Percentiles rank a stretch among this genome's conserved stretches.
phyloP scores from a whole-genome alignment of 2,888 invertebrate species.

The Quadriops clusia region DNA sequence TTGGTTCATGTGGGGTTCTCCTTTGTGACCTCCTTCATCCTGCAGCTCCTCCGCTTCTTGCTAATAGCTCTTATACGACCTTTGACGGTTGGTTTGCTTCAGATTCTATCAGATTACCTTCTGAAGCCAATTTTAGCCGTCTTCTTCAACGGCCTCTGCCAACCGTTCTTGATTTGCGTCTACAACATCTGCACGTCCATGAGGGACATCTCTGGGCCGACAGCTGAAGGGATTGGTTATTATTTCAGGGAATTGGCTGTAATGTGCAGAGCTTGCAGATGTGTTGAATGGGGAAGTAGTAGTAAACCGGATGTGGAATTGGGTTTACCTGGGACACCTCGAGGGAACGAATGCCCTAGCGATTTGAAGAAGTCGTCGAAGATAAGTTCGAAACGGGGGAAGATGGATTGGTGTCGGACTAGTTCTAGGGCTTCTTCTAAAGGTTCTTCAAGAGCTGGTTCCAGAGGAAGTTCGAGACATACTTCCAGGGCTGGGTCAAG shows the following conservation, averaged over 20 bases:
- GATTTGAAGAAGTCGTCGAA: no score
- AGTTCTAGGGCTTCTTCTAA: no score
- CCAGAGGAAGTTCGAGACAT: no score
- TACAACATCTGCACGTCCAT: conserved; percentile 50
- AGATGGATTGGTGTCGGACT: no score
- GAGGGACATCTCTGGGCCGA: conserved; percentile 49
- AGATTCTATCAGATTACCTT: conserved; percentile 53
- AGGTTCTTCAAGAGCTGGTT: no score
- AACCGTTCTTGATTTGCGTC: conserved; percentile 53
- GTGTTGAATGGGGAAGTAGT: no score
- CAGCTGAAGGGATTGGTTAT: conserved; percentile 45
- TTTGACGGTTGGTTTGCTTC: conserved; percentile 46
- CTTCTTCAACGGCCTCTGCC: conserved; percentile 51
- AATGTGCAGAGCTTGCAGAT: conserved; percentile 36
- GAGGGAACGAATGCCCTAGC: no score
- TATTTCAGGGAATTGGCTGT: conserved; percentile 38
- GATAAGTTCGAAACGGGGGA: no score
- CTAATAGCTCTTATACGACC: conserved; percentile 47
- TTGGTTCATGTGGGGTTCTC: conserved; percentile 47
- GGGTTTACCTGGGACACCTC: no score
- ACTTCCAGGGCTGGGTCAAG: no score
- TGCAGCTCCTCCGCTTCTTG: conserved; percentile 47
- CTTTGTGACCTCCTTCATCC: conserved; percentile 47
- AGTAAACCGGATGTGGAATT: no score
- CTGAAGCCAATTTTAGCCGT: conserved; percentile 53